These are phyloP conservation scores for Lepidonotus clava DNA, from an alignment of 2,888 invertebrate genomes.

Conservation along the genomic window DNA sequence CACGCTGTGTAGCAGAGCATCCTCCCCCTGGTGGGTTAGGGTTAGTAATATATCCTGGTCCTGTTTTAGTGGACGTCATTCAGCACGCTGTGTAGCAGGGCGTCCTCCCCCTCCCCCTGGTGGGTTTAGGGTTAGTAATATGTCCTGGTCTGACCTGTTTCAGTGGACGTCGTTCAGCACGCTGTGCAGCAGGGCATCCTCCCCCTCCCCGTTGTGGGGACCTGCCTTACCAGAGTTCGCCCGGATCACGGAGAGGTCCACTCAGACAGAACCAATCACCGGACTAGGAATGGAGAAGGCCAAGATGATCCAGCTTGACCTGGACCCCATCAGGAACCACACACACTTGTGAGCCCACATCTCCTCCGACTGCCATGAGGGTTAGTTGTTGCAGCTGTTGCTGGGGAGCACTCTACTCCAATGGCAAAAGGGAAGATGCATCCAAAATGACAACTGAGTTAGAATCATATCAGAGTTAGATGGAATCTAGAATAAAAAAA, in stretches of 20 bases:
- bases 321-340: neutral
- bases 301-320: neutral
- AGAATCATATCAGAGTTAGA: too few relatives aligned
- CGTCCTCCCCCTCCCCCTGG: too few relatives aligned
- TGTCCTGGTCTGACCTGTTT: neutral
- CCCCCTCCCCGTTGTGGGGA: neutral
- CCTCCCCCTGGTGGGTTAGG: too few relatives aligned
- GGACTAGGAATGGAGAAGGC: neutral
- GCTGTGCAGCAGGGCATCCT: neutral
- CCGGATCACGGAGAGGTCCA: neutral
- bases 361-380: neutral
- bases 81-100: neutral
- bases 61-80: neutral
- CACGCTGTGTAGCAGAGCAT: too few relatives aligned
- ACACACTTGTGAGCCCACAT: neutral
- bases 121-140: too few relatives aligned
- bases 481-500: too few relatives aligned
- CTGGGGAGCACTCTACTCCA: too few relatives aligned
- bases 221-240: slow-evolving; percentile 5
- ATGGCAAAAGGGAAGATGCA: too few relatives aligned
- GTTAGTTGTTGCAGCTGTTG: too few relatives aligned
- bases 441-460: too few relatives aligned
- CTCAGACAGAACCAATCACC: neutral
- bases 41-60: too few relatives aligned
- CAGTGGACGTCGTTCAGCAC: neutral